Evolutionary conservation across 2,797 vertebrate genomes (phyloP), one percentile per base, ranked within the genome.

Genomic region (Aldrovandia affinis): DNA sequence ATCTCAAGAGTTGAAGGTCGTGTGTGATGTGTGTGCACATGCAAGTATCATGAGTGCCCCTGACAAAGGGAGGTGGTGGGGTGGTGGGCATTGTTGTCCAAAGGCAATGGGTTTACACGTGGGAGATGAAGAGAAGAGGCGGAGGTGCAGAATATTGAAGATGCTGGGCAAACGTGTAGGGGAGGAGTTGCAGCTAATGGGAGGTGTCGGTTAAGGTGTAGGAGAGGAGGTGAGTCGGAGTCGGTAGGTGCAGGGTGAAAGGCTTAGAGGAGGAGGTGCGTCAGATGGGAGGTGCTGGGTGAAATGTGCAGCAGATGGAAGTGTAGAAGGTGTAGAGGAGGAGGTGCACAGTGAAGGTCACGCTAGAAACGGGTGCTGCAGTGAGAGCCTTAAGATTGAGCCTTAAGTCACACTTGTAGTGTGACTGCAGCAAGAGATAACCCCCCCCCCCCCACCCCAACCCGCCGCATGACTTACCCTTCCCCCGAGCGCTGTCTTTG

Each of bases 401-500:
- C n/a, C n/a, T n/a, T 8, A 15, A 65, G 28, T 28, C 2, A 15
- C 28, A 2, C 28, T 33, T 2, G 30, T 68, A 12, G 28, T 68
- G 30, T 68, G 28, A 12, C 63, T 68, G 63, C 30, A 33, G 28
- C 10, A 3, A 68, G 63, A 14, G 5, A 68, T 44, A n/a, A 42
- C 68, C 44, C 54, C 7, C 22, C n/a, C 54, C 5, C 42, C 6
- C 57, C 78, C 54, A 70, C 30, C 15, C 1, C 63, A 61, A 12
- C 42, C 83, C 44, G 9, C 2, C n/a, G 47, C 1, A 0, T 77
- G 80, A 93, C 94, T 94, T 93, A 95, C 95, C 95, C 90, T 93
- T 94, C 89, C 92, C 92, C 92, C 89, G 90, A 92, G 91, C 91
- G 88, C 90, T 92, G 91, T 91, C 90, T 93, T 90, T 91, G 91